Evolutionary conservation across 1,140 invertebrate genomes (phyloP).

Genomic region (Sycobia sp.): DNA sequence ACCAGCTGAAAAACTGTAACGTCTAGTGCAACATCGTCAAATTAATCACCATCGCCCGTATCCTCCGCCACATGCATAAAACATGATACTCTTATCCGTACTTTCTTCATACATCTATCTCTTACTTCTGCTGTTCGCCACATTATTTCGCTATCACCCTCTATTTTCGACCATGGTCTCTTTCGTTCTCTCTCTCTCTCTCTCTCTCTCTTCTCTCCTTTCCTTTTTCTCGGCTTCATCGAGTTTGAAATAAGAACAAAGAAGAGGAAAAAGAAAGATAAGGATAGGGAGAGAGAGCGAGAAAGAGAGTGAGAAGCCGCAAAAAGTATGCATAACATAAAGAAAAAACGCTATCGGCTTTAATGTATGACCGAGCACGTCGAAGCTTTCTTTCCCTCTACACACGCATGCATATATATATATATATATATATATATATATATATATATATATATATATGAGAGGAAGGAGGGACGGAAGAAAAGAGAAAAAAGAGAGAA

Average conservation of each 20-base stretch:
- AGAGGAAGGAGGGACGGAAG: neutral
- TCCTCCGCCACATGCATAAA: conserved; percentile 11
- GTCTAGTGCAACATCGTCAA: neutral
- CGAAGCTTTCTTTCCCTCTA: conserved; percentile 9
- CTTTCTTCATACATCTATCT: conserved; percentile 4
- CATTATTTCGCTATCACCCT: conserved; percentile 1
- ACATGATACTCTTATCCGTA: conserved; percentile 11
- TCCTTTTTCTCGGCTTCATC: no score
- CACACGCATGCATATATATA: no score
- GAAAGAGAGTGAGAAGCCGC: no score
- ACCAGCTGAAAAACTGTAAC: no score
- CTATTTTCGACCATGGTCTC: neutral
- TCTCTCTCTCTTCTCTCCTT: no score
- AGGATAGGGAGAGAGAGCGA: no score
- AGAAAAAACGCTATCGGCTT: conserved; percentile 16
- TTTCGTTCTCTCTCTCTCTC: neutral
- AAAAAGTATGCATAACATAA: neutral
- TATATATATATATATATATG: neutral
- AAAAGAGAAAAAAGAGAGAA: conserved; percentile 1
- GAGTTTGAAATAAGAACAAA: no score
- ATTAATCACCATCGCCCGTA: conserved; percentile 19
- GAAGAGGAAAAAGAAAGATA: no score
- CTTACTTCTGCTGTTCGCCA: neutral
- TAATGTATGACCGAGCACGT: conserved; percentile 25
- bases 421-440: no score